Evolutionary conservation across 2,888 invertebrate species (phyloP).

Genomic region (Ochropleura plecta): DNA sequence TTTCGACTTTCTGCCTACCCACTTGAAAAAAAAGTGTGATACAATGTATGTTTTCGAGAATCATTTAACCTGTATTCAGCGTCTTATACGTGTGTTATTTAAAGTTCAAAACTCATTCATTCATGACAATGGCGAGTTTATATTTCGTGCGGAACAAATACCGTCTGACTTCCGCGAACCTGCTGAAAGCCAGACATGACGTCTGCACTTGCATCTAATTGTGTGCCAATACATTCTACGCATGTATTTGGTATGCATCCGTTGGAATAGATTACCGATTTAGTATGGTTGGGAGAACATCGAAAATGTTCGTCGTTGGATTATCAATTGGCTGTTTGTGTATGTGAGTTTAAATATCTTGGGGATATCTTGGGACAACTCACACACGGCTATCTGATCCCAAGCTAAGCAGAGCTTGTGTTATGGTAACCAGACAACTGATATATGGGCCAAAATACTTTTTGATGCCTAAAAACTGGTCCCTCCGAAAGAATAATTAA

Average conservation of each 20-base stretch:
- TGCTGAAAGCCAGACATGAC: constrained; percentile 45
- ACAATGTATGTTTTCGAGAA: background rate
- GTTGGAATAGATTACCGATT: constrained; percentile 21
- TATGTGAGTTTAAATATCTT: too few relatives aligned
- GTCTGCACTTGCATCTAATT: constrained; percentile 30
- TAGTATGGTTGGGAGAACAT: background rate
- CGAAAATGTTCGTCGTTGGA: background rate
- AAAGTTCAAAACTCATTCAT: constrained; percentile 27
- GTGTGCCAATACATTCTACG: constrained; percentile 45
- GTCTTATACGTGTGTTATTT: background rate
- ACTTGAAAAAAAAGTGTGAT: too few relatives aligned
- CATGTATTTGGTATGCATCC: constrained; percentile 21
- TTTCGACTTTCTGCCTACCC: too few relatives aligned
- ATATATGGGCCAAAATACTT: too few relatives aligned
- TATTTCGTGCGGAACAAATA: constrained; percentile 46
- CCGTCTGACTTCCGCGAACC: constrained; percentile 34
- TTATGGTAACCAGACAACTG: too few relatives aligned
- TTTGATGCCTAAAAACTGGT: too few relatives aligned
- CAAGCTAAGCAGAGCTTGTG: too few relatives aligned
- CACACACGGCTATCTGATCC: too few relatives aligned
- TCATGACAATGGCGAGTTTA: constrained; percentile 27
- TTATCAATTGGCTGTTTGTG: background rate
- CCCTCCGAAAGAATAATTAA: too few relatives aligned
- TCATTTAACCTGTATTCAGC: background rate
- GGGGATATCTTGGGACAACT: too few relatives aligned